Evolutionary conservation across 2,888 invertebrate species (phyloP), one percentile per base, ranked within the genome.

Genomic region (Andrena hattorfiana): DNA sequence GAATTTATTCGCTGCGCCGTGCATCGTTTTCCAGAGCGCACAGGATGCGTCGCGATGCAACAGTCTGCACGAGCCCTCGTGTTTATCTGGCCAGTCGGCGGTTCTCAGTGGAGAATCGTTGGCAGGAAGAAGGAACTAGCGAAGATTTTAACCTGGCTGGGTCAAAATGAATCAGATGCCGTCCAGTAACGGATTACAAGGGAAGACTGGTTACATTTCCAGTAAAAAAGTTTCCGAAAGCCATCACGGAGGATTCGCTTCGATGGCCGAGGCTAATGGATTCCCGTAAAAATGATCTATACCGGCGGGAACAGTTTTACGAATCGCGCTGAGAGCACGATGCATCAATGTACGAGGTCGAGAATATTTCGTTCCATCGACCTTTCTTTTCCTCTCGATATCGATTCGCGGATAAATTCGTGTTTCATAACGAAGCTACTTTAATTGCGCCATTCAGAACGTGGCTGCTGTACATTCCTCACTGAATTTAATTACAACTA

Each of bases 161-260:
- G 5, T 30, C 13, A 5, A 51, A 32, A 16, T 16, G n/a, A 7
- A 2, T 16, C 23, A 16, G 20, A 23, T 23, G 20, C n/a, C 20
- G 32, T n/a, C 13, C 8, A 8, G 54, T 54, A 54, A 54, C 54
- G n/a, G 8, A 54, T 54, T 54, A 54, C 54, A 54, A 42, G 54
- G 20, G 8, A 54, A n/a, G n/a, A 54, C 20, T 8, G 20, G 54
- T 54, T 23, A 23, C 20, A 20, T 35, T 68, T 56, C 13, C 35
- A 35, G 54, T 56, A 30, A 32, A 32, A 71, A n/a, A 62, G 49
- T 71, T 71, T 71, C 49, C 48, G 51, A 63, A 72, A 72, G 71
- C 62, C 5, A 23, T 63, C 32, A 26, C 16, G 49, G 60, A 23
- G 23, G 23, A 51, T 69, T 26, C n/a, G 62, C 23, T 51, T 49